phyloP scores from a whole-genome alignment of 1,140 invertebrate species.

The Drosophila pseudoobscura region DNA sequence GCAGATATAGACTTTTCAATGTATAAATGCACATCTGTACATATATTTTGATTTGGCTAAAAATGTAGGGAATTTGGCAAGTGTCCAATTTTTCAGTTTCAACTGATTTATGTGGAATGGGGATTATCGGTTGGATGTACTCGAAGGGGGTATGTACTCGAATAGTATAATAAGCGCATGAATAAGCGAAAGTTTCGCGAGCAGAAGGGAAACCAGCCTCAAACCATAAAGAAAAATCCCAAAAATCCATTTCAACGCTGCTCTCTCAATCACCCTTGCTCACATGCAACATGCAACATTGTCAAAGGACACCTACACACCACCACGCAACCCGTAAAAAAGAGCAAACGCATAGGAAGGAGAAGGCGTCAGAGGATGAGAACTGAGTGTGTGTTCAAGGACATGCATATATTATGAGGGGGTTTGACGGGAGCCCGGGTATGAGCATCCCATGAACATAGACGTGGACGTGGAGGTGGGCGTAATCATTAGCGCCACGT shows the following conservation, averaged over 20 bases:
- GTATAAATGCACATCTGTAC: background rate
- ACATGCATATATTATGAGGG: constrained; percentile 43
- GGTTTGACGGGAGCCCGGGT: constrained; percentile 18
- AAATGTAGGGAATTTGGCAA: constrained; percentile 35
- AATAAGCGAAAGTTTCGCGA: constrained; percentile 24
- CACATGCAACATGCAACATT: constrained; percentile 18
- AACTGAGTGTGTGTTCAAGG: constrained; percentile 51
- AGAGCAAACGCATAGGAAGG: constrained; percentile 32
- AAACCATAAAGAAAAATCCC: background rate
- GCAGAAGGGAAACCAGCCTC: background rate
- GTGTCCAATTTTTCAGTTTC: constrained; percentile 36
- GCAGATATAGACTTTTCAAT: background rate
- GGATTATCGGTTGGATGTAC: constrained; percentile 17
- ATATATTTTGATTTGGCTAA: constrained; percentile 39
- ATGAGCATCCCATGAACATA: background rate
- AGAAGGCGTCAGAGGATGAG: background rate
- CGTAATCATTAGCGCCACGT: constrained; percentile 34
- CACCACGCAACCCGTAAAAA: constrained; percentile 12
- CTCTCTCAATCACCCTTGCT: no score
- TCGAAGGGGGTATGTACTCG: background rate
- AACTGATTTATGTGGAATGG: constrained; percentile 3
- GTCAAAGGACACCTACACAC: constrained; percentile 18
- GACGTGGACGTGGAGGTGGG: background rate
- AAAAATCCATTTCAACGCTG: no score
- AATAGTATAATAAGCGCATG: constrained; percentile 2